Evolutionary conservation across 2,797 vertebrate genomes (phyloP).

Genomic region (Acanthornis magna): DNA sequence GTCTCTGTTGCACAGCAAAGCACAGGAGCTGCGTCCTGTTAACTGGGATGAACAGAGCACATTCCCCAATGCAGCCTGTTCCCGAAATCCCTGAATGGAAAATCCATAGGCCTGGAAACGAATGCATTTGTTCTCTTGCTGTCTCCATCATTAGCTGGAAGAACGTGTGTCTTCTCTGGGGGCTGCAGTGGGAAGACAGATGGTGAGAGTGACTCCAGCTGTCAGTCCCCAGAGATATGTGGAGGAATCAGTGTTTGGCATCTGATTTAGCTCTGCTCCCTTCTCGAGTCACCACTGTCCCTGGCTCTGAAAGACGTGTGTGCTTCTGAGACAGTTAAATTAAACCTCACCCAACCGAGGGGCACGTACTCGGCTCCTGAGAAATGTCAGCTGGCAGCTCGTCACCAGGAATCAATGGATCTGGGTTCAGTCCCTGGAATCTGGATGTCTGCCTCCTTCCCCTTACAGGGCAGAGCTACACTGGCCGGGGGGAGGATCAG

Average conservation of each 20-base stretch:
- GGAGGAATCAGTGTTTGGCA: conserved; percentile 22
- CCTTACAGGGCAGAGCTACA: background rate
- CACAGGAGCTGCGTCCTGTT: background rate
- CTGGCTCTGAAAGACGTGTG: background rate
- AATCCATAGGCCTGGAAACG: conserved; percentile 9
- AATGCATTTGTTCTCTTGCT: background rate
- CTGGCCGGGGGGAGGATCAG: background rate
- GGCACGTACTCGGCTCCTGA: background rate
- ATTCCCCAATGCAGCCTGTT: rapidly evolving
- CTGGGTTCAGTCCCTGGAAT: background rate
- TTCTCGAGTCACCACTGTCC: background rate
- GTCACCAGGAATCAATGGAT: background rate
- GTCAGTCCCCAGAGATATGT: conserved; percentile 5
- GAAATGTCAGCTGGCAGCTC: background rate
- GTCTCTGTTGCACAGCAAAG: background rate
- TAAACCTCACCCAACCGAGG: background rate
- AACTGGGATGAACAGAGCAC: background rate
- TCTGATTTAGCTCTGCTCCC: conserved; percentile 33
- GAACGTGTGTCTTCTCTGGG: background rate
- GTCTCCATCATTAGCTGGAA: background rate
- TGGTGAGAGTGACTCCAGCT: conserved; percentile 11
- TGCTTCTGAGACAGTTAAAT: background rate
- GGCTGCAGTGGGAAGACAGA: background rate
- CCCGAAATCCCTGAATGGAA: background rate
- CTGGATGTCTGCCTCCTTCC: background rate